Evolutionary conservation across 2,113 vertebrate species (phyloP).

Genomic region (Cyanoderma ruficeps): DNA sequence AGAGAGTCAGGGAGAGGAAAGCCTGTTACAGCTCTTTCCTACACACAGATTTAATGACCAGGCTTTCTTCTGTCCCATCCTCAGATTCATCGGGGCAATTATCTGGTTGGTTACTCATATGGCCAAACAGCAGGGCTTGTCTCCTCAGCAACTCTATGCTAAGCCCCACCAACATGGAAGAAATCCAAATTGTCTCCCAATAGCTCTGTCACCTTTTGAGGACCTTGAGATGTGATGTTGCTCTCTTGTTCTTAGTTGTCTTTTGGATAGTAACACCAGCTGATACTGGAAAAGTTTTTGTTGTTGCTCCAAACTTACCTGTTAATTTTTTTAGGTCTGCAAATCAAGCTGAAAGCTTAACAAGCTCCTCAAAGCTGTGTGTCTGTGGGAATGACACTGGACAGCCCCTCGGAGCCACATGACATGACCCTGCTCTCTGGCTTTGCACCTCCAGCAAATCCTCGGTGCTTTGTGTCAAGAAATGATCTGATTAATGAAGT

Average conservation of each 20-base stretch:
- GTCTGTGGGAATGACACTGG: background rate
- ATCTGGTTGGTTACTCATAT: background rate
- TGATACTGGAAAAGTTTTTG: background rate
- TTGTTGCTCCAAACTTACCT: background rate
- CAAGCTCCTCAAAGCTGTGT: background rate
- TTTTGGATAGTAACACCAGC: background rate
- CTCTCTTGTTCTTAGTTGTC: background rate
- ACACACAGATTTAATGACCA: background rate
- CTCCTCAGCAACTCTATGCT: background rate
- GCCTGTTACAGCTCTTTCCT: background rate
- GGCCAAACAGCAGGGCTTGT: background rate
- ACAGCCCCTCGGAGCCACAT: background rate
- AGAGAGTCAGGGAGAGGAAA: background rate
- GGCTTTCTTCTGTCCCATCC: background rate
- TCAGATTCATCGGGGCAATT: background rate
- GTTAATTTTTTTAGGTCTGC: background rate
- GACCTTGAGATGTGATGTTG: background rate
- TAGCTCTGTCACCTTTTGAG: background rate
- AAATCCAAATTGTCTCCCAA: background rate
- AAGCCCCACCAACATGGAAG: background rate
- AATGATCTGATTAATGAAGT: constrained; percentile 48
- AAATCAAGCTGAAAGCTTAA: background rate
- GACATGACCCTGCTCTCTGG: fast-evolving
- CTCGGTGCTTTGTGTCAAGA: background rate
- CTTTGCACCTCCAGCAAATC: background rate